phyloP scores from a whole-genome alignment of 2,888 invertebrate genomes.

The Brenthis ino region DNA sequence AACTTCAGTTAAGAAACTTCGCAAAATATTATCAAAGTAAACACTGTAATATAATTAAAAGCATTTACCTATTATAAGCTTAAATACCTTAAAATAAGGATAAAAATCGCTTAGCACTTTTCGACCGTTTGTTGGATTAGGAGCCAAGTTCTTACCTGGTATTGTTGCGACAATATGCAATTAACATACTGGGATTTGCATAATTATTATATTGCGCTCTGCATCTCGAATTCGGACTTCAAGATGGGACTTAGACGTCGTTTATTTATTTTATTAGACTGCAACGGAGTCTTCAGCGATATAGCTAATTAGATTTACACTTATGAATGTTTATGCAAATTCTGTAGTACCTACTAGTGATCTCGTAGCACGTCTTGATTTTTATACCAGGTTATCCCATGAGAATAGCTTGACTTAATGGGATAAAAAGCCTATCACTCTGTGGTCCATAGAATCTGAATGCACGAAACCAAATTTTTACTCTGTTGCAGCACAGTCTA shows the following conservation, averaged over 20 bases:
- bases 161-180: conserved; percentile 25
- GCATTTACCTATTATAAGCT: neutral
- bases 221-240: conserved; percentile 14
- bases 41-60: conserved; percentile 1
- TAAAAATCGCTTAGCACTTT: neutral
- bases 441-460: no score
- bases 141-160: conserved; percentile 18
- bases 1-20: conserved; percentile 1
- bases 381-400: no score
- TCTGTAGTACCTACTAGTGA: no score
- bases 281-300: conserved; percentile 1
- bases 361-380: no score
- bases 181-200: conserved; percentile 19
- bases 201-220: conserved; percentile 13
- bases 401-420: no score
- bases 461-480: no score
- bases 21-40: conserved; percentile 8
- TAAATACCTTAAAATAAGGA: neutral
- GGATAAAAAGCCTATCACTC: no score
- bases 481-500: no score
- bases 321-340: neutral
- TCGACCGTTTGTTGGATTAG: conserved; percentile 4
- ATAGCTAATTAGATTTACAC: conserved; percentile 14
- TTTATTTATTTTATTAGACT: conserved; percentile 12
- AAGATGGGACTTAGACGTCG: conserved; percentile 8